Evolutionary conservation across 2,113 vertebrate genomes (phyloP), one percentile per base, ranked within the genome.

Genomic region (Ibidorhyncha struthersii): DNA sequence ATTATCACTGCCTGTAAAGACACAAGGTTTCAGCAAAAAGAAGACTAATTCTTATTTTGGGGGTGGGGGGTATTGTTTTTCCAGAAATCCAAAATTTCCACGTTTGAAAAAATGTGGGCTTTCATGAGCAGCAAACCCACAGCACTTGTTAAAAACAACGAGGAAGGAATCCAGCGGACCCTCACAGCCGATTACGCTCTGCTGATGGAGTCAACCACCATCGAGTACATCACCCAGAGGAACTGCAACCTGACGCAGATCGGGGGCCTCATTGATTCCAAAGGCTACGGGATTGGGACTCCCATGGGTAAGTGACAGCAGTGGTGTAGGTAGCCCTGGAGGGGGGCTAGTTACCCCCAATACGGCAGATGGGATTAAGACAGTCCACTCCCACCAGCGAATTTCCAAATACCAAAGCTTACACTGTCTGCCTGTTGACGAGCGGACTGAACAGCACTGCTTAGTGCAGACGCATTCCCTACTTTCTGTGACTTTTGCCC

Each of bases 81-180:
- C 41, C 98, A 99, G 99, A 99, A 99, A 98, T 99, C 99, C 52
- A 99, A 99, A 97, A 99, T 99, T 82, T 99, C 99, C 71, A 99
- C 99, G 0, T 99, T 99, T 87, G 99, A 99, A 97, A 99, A 99
- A 96, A 99, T 99, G 99, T 99, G 99, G 99, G 99, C 99, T 53
- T 99, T 99, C 95, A 99, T 99, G 99, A 99, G 99, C 98, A 99
- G 99, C 98, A 99, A 98, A 93, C 99, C 99, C 95, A 99, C 99
- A 0, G 99, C 99, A 0, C 98, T 99, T 41, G 99, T 99, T 29
- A 99, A 99, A 91, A 99, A 99, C 90, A 99, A 99, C 0, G 99
- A 99, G 96, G 99, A 99, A 59, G 99, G 99, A 8, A 99, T 99
- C 96, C 99, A 99, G 98, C 96, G 99, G 81, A 98, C 99, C 14